Base-by-base conservation (phyloP, 2,797 vertebrate genomes). In the Acropternis orthonyx region DNA sequence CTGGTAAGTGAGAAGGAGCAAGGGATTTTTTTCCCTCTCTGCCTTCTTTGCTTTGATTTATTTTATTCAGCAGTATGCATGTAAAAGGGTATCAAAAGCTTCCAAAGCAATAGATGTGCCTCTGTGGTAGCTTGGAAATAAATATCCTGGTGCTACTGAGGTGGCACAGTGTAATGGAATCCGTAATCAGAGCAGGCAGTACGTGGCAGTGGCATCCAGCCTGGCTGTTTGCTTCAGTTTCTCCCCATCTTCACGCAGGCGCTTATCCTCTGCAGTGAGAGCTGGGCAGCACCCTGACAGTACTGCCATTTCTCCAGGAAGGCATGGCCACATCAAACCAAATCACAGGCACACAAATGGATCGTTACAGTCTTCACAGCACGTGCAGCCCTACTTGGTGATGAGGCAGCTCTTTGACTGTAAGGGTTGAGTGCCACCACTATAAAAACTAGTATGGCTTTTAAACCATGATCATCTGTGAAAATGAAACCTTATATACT, bases 1-100 rank as follows among this genome's bases (percentile, higher is more conserved):
- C 98, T 0, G 99, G 99, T 99, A 96, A 98, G 98, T 91, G n/a
- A 94, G 71, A 79, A 66, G 23, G 13, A 88, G 8, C 26, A 37
- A 63, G 19, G 56, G 44, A 52, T 56, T 95, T 78, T 95, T 77
- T 67, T 59, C 20, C 69, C 14, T 73, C 41, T 30, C 24, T 65
- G 52, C 59, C 14, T 79, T 66, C 58, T 48, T 75, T 80, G 30
- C 56, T 84, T 91, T 86, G 43, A 32, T 86, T 77, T 88, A 46
- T 68, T 85, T 62, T 80, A 34, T 85, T 74, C 88, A 86, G 37
- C 49, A 19, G 51, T 16, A 59, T 20, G 1, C 49, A 61, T 88
- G 55, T 69, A 23, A 74, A 88, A 93, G 43, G 46, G 15, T 80
- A 49, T 51, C 72, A 84, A 44, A 85, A 76, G 43, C 68, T 88